Base-by-base conservation (phyloP, 2,113 vertebrate species). In the Phyllopteryx taeniolatus region DNA sequence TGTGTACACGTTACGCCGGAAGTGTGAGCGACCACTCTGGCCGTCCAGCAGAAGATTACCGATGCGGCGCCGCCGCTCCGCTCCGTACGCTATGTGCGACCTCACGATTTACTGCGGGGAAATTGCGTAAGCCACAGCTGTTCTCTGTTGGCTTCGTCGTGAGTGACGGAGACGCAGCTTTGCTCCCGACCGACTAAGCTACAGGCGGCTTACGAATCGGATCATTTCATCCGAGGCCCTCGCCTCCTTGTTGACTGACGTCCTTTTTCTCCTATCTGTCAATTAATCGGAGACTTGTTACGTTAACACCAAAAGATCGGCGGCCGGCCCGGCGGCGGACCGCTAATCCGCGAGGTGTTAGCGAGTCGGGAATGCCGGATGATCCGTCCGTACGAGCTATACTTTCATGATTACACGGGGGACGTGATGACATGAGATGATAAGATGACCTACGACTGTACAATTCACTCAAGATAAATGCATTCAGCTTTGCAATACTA, bases 261-360 rank as follows among this genome's bases (percentile, higher is more conserved):
- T 64, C 49, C 11, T 15, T 60, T 68, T 66, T 80, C 70, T 67
- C 67, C 77, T 87, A 69, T 68, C 67, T 67, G 61, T 80, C 72
- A 71, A 70, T 77, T 88, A 69, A 75, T 79, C 60, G 14, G 54
- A 56, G 60, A 75, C 73, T 66, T 78, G 57, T 73, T 44, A 43
- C 76, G 44, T 72, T 44, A 43, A 68, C 70, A 70, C 33, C 64
- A 81, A 79, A 85, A 77, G 77, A 87, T 86, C 83, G 86, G 81
- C 79, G 77, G 80, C 44, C n/a, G 77, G 65, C 70, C 71, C 83
- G 86, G 81, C 79, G 77, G 80, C 44, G 22, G 77, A 62, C 70
- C 71, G 74, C 79, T 87, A 85, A 91, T 87, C 87, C 87, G 59
- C 0, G 19, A 76, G 80, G 67, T 80, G 87, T 85, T 80, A 85